A percentile compares a stretch with the other conserved stretches of the same genome.
Conservation (phyloP, 1,140 invertebrate species). For the Brevipalpus yothersi region DNA sequence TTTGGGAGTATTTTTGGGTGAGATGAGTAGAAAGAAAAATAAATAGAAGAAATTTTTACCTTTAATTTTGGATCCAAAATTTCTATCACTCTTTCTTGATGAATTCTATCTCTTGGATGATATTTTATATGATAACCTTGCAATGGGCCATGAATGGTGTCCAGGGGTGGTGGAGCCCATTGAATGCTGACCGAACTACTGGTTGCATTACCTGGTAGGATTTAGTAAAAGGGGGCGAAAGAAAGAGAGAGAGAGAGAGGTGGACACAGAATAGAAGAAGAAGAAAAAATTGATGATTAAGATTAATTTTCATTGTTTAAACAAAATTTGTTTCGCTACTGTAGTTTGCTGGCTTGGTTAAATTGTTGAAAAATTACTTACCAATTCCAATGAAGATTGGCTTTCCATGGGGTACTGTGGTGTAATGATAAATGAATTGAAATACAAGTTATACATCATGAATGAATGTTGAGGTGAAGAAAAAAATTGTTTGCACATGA, state of each 20-base stretch:
- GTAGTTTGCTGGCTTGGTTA: no score
- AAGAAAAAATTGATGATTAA: not conserved
- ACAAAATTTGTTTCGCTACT: no score
- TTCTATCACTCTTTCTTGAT: conserved; percentile 11
- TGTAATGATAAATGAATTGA: no score
- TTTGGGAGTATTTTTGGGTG: no score
- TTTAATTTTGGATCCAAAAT: conserved; percentile 10
- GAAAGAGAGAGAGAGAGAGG: not conserved
- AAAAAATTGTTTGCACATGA: no score
- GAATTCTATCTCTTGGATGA: conserved; percentile 24
- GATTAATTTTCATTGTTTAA: not conserved
- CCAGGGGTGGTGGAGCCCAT: conserved; percentile 37
- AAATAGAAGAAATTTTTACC: conserved; percentile 8
- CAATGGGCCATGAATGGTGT: conserved; percentile 50
- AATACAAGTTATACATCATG: no score
- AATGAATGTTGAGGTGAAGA: no score
- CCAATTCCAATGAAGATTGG: no score
- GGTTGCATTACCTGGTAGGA: conserved; percentile 31
- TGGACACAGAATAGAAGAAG: not conserved
- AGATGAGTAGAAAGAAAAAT: not conserved
- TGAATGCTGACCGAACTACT: conserved; percentile 38
- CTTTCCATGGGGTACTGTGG: no score
- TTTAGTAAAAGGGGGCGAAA: not conserved
- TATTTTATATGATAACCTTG: conserved; percentile 30
- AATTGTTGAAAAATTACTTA: no score